phyloP scores from a whole-genome alignment of 2,888 invertebrate species.

The Leptinotarsa peninsularis region DNA sequence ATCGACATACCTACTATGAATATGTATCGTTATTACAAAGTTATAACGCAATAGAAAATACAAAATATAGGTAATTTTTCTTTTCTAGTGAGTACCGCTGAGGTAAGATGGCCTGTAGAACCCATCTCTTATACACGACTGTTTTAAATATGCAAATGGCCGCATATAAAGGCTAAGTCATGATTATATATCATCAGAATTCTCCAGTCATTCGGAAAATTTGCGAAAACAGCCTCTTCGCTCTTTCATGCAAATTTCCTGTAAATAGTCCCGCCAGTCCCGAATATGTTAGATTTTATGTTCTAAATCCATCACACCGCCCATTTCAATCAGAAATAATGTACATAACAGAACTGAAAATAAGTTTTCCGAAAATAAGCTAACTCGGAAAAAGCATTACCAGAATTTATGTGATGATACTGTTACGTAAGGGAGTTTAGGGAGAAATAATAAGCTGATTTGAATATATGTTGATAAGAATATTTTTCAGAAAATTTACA shows the following conservation, averaged over 20 bases:
- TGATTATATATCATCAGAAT: conserved; percentile 9
- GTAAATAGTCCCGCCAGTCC: not conserved
- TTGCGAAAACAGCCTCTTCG: conserved; percentile 2
- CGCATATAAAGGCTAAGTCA: not conserved
- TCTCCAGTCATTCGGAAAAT: conserved; percentile 14
- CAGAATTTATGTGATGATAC: conserved; percentile 33
- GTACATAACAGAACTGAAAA: conserved; percentile 29
- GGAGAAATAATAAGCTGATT: conserved; percentile 51
- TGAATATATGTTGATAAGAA: conserved; percentile 54
- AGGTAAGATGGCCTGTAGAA: too few species aligned
- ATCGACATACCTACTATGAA: too few species aligned
- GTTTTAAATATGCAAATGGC: not conserved
- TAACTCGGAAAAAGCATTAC: conserved; percentile 14
- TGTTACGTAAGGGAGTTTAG: conserved; percentile 42
- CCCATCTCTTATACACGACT: not conserved
- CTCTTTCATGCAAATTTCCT: conserved; percentile 12
- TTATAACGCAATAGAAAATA: too few species aligned
- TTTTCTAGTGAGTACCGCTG: too few species aligned
- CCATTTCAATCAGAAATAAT: conserved; percentile 36
- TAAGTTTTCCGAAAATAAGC: conserved; percentile 30
- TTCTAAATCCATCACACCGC: conserved; percentile 22
- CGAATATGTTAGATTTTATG: conserved; percentile 12
- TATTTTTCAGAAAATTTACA: conserved; percentile 54
- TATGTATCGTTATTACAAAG: too few species aligned
- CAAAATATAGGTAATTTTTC: too few species aligned